Evolutionary conservation across 1,140 invertebrate species (phyloP), one percentile per base, ranked within the genome.

Genomic region (Campoletis sonorensis): DNA sequence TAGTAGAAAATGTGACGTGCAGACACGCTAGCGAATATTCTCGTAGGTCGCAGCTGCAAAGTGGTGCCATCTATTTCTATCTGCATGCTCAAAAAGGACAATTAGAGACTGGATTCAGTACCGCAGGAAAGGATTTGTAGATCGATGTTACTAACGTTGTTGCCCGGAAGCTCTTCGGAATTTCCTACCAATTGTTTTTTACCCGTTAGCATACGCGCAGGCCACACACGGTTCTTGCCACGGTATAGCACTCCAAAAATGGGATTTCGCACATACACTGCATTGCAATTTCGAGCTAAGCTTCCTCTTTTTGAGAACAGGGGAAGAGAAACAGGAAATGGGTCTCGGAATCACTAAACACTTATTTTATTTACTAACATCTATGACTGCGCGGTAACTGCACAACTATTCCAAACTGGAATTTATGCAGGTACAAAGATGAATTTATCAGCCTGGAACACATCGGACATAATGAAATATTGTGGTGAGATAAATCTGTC

Each of bases 61-160:
- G 54, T 77, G 73, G 18, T n/a, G 30, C 73, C 51, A 54, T 64
- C 64, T 77, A 77, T 77, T 77, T 77, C 73, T 64, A 27, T 61
- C 64, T 64, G 73, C 54, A 61, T 77, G 51, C 54, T 64, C 64
- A 77, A 77, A n/a, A 64, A 77, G 73, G 73, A 70, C 78, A 68
- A 79, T 68, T 51, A 70, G 64, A 51, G 30, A 68, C 78, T 30
- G 40, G 40, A 64, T 68, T 40, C 58, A 68, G 58, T 67, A n/a
- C 33, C 58, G 2, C 58, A 11, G 3, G 45, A 13, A 27, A 7
- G 37, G 23, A 51, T n/a, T n/a, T n/a, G 49, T 15, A 54, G 13
- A 30, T 16, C 26, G 49, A 21, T 75, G 72, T 54, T 75, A 54
- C 72, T 54, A 75, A 54, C 49, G 45, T 45, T 21, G 71, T 51